These are phyloP conservation scores for Notiomystis cincta DNA, from an alignment of 2,113 vertebrate genomes.

Conservation along the genomic window DNA sequence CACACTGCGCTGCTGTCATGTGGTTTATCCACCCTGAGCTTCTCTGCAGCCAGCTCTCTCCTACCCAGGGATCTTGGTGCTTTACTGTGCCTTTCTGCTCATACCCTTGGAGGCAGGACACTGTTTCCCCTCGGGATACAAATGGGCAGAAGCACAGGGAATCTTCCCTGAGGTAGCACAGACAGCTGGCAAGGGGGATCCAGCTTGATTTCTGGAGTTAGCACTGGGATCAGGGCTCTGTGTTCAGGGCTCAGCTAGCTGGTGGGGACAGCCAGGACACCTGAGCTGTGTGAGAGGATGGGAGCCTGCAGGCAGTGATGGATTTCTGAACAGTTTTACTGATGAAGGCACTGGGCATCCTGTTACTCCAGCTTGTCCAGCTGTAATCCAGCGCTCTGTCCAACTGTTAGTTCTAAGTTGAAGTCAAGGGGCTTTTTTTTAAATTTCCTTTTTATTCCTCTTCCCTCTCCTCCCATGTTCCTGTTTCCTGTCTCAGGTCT, in stretches of 20 bases:
- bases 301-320: not conserved
- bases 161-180: not conserved
- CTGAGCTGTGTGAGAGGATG: not conserved
- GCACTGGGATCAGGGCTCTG: not conserved
- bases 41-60: not conserved
- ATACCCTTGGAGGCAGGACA: not conserved
- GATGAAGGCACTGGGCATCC: not conserved
- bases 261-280: not conserved
- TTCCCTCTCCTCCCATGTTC: not conserved
- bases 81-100: not conserved
- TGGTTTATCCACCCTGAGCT: not conserved
- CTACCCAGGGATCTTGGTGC: not conserved
- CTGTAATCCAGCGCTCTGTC: not conserved
- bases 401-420: not conserved
- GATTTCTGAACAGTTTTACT: not conserved
- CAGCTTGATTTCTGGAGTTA: not conserved
- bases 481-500: conserved; percentile 79
- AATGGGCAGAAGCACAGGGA: not conserved
- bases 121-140: rapidly evolving
- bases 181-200: not conserved
- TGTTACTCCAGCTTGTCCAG: not conserved
- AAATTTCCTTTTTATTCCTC: not conserved
- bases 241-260: not conserved
- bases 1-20: not conserved
- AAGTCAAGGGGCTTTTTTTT: not conserved